These are phyloP conservation scores for Hesperophylax magnus DNA, from an alignment of 1,140 invertebrate genomes.

Conservation along the genomic window DNA sequence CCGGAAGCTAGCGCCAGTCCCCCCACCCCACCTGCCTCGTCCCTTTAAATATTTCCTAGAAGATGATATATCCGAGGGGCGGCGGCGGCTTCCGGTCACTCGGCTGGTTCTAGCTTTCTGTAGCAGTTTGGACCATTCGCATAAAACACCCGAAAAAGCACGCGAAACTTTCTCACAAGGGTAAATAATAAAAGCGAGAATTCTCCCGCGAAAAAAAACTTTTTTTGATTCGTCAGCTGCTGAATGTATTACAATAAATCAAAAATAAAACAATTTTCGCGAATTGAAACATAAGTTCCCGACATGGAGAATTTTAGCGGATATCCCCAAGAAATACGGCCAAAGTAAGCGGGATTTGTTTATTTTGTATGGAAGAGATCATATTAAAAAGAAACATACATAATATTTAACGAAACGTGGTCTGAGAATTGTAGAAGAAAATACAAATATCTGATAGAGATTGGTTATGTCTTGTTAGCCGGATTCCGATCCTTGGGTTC, in stretches of 20 bases:
- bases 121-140: not conserved
- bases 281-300: constrained; percentile 9
- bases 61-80: constrained; percentile 23
- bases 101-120: not conserved
- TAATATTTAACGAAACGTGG: not conserved
- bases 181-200: constrained; percentile 11
- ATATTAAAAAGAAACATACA: not conserved
- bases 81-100: constrained; percentile 25
- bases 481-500: not conserved
- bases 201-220: not conserved
- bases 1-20: not conserved
- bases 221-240: constrained; percentile 12
- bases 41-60: constrained; percentile 22
- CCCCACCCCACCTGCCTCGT: not conserved
- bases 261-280: not conserved
- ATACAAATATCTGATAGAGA: not conserved
- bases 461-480: not conserved
- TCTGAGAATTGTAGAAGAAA: no score
- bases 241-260: constrained; percentile 16
- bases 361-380: not conserved
- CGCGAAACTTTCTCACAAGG: constrained; percentile 14
- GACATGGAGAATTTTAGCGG: not conserved
- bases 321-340: not conserved
- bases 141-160: constrained; percentile 5
- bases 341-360: not conserved